These are phyloP conservation scores for Myotis davidii DNA, from an alignment of 2,113 vertebrate genomes.

Conservation along the genomic window DNA sequence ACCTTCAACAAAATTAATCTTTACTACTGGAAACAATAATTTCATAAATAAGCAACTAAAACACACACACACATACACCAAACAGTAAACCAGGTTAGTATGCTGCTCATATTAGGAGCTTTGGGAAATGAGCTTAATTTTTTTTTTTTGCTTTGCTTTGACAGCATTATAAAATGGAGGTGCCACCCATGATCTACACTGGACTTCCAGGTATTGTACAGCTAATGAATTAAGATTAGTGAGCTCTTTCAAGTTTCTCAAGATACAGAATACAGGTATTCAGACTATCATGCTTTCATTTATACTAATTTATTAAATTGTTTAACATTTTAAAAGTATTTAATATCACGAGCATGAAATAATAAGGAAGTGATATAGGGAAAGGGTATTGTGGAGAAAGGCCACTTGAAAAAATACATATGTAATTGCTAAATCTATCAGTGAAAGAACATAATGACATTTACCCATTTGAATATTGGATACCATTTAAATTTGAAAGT, in stretches of 20 bases:
- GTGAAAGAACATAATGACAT: background rate
- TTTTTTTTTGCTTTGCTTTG: background rate
- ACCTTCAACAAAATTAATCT: background rate
- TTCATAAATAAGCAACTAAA: conserved; percentile 11
- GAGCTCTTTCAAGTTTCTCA: background rate
- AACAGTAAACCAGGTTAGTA: background rate
- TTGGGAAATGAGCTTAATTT: background rate
- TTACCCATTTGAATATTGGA: background rate
- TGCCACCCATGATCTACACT: background rate
- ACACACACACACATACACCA: background rate
- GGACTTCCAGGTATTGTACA: background rate
- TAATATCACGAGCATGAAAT: background rate
- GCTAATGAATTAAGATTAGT: background rate
- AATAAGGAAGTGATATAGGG: background rate
- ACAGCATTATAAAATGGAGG: background rate
- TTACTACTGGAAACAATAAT: background rate
- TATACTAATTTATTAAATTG: background rate
- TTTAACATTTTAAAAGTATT: conserved; percentile 17
- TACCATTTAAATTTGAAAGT: background rate
- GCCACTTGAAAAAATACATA: background rate
- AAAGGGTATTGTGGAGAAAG: background rate
- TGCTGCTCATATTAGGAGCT: background rate
- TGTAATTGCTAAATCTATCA: background rate
- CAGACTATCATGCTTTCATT: background rate
- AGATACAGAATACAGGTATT: background rate